A percentile compares a stretch with the other conserved stretches of the same genome.
These are phyloP conservation scores for Acronicta alni DNA, from an alignment of 2,888 invertebrate genomes.

Conservation along the genomic window DNA sequence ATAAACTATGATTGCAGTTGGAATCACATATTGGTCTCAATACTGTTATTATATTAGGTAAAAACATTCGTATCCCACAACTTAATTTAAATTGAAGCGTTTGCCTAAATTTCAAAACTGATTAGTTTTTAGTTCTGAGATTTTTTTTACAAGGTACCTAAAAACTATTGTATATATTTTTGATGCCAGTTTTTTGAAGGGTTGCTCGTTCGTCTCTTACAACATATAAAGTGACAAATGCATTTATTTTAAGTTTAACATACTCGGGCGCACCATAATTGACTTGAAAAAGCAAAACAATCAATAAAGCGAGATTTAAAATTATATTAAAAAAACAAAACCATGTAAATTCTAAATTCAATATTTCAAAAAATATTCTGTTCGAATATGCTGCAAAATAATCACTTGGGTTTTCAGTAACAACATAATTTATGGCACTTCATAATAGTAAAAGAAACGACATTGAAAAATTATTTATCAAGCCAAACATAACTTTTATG, in stretches of 20 bases:
- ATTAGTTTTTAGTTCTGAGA: too few species aligned
- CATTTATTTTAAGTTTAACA: conserved; percentile 63
- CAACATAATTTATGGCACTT: conserved; percentile 60
- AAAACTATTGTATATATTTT: too few species aligned
- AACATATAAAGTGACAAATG: conserved; percentile 61
- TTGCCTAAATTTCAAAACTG: too few species aligned
- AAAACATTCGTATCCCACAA: too few species aligned
- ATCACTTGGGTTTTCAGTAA: conserved; percentile 35
- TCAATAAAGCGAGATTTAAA: conserved; percentile 52
- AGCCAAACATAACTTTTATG: not conserved
- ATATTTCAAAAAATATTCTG: conserved; percentile 29
- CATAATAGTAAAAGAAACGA: conserved; percentile 34
- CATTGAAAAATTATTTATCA: conserved; percentile 16
- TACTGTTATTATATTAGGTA: too few species aligned
- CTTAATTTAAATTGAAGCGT: too few species aligned
- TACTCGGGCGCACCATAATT: conserved; percentile 85
- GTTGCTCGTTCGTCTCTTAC: conserved; percentile 56
- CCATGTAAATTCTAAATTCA: conserved; percentile 44
- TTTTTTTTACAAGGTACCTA: too few species aligned
- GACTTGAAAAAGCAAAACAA: conserved; percentile 77
- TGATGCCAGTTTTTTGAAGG: not conserved
- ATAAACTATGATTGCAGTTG: too few species aligned
- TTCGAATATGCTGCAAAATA: conserved; percentile 42
- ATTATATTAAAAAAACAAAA: conserved; percentile 49
- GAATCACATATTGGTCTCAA: too few species aligned